Evolutionary conservation across 2,797 vertebrate species (phyloP), one percentile per base, ranked within the genome.

Genomic region (Echeneis naucrates): DNA sequence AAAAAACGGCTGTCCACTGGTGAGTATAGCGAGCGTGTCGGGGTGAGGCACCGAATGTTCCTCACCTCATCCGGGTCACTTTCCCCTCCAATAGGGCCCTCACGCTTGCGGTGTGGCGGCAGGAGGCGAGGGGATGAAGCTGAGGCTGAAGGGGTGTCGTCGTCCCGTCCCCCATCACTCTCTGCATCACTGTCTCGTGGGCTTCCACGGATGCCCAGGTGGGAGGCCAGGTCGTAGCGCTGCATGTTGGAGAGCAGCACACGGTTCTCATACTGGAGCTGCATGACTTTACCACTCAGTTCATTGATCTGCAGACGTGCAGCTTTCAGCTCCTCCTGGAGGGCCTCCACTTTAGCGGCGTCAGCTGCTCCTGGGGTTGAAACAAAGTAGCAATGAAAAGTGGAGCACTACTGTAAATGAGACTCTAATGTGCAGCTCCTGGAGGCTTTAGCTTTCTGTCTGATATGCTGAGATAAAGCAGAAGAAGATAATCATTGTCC

Each of bases 241-340:
- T 99, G 98, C 98, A 99, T 99, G 93, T 99, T 99, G 86, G 98
- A 99, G 88, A 99, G 96, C 21, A 99, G 91, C 72, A 99, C 97
- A 0, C 97, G 96, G 90, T 99, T 99, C 93, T 99, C 98, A 1
- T 99, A 99, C 92, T 99, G 98, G 47, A 99, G 95, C 84, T 99
- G 97, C 98, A 99, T 98, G 72, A 99, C 98, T 91, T 99, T 99
- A 51, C 98, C 98, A 0, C 98, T 99, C 84, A 99, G 92, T 78
- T 99, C 98, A 1, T 99, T 99, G 90, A 99, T 96, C 89, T 99
- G 98, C 89, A 98, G 93, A 48, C 98, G 95, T 0, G 98, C 97
- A 0, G 95, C 95, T 92, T 98, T 99, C 32, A 99, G 94, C 87
- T 99, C 98, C 87, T 99, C 98, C 88, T 98, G 98, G 35, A 99